Evolutionary conservation across 2,888 invertebrate species (phyloP), one percentile per base, ranked within the genome.

Genomic region (Sericinus montela): DNA sequence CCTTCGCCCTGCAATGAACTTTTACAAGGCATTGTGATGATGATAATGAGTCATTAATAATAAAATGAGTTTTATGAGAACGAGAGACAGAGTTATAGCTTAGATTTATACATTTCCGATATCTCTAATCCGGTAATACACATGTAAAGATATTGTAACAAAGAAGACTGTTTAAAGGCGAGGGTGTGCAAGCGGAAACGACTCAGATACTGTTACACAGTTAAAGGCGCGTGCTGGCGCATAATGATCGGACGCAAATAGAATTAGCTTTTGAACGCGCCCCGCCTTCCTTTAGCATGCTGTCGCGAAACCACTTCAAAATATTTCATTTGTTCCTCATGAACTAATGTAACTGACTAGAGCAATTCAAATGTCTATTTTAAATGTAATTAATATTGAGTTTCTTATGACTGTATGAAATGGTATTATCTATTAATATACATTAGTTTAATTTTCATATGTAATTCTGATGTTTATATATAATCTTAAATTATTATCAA

Each of bases 201-300:
- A 67, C 67, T 69, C 61, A 73, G 77, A 75, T 83, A 81, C 81
- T 77, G 83, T 80, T 82, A 80, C 80, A 81, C 79, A 81, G 82
- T 80, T 73, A 75, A 65, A 80, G 76, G 74, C 76, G 84, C 83
- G 84, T 85, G 86, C 69, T 64, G 68, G 63, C 67, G 86, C 86
- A 87, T 87, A 87, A 86, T 83, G 79, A 85, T 85, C 68, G 72
- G 69, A 75, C 77, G 68, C 72, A 80, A 82, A 85, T 83, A 85
- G 81, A 80, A 72, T 65, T 66, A 62, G 74, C 78, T 73, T 30
- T 77, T 72, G 70, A 72, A 74, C 67, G 67, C 65, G 56, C 52
- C 63, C 53, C 55, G 48, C 41, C 65, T 63, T 68, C 67, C 65
- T 65, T 72, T 68, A 69, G 75, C 76, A 73, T 73, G 72, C 72